Evolutionary conservation across 2,888 invertebrate genomes (phyloP).

Genomic region (Coelopa pilipes): DNA sequence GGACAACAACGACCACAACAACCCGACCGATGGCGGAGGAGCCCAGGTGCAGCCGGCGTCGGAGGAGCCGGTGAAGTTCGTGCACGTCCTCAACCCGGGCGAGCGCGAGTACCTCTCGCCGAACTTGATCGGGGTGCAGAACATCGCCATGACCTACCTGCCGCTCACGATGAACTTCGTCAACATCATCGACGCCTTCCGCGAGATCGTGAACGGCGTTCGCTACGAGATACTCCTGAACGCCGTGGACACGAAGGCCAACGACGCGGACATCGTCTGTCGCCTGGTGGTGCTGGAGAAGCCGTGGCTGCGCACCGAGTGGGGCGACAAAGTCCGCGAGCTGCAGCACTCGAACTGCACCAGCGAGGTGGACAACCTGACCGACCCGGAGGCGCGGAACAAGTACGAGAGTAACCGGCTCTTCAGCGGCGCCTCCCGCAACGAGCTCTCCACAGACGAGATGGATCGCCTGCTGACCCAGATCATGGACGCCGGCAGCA

Average conservation of each 20-base stretch:
- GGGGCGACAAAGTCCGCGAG: conserved; percentile 72
- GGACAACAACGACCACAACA: no score
- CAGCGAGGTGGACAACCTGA: conserved; percentile 56
- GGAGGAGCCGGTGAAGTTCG: conserved; percentile 56
- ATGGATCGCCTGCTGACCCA: conserved; percentile 62
- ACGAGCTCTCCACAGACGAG: conserved; percentile 58
- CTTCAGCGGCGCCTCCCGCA: conserved; percentile 61
- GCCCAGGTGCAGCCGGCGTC: conserved; percentile 47
- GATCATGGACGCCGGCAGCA: conserved; percentile 51
- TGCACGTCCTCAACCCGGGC: conserved; percentile 63
- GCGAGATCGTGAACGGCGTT: conserved; percentile 64
- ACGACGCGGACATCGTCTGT: conserved; percentile 67
- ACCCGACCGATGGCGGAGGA: background rate
- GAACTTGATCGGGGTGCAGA: conserved; percentile 62
- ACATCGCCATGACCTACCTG: conserved; percentile 63
- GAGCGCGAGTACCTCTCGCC: conserved; percentile 65
- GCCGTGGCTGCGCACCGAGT: conserved; percentile 72
- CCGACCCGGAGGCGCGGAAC: conserved; percentile 49
- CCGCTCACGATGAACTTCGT: conserved; percentile 62
- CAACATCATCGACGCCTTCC: conserved; percentile 63
- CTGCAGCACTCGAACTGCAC: conserved; percentile 77
- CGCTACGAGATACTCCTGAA: conserved; percentile 63
- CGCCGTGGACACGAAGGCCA: conserved; percentile 58
- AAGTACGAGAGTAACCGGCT: conserved; percentile 62
- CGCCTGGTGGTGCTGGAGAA: conserved; percentile 74